Evolutionary conservation across 2,113 vertebrate genomes (phyloP).

Genomic region (Anser cygnoides): DNA sequence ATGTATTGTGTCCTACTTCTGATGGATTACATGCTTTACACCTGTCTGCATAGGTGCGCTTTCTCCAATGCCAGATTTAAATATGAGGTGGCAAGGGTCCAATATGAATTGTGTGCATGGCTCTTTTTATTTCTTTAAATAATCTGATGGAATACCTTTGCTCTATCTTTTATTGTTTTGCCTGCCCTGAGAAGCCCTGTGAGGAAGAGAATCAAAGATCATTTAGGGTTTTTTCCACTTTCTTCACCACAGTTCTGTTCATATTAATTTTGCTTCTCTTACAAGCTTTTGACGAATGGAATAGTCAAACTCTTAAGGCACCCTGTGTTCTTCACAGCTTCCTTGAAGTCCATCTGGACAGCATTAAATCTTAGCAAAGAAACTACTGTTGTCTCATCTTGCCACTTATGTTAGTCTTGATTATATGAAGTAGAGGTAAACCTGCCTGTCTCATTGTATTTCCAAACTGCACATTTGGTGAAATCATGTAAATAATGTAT

Average conservation of each 20-base stretch:
- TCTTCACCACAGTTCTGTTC: background rate
- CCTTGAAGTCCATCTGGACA: slow-evolving; percentile 41
- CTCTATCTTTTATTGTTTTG: slow-evolving; percentile 28
- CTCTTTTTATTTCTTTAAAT: slow-evolving; percentile 34
- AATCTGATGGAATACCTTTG: slow-evolving; percentile 30
- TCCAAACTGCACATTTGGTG: background rate
- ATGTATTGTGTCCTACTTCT: background rate
- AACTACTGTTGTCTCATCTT: background rate
- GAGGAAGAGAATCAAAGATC: background rate
- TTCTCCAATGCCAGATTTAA: slow-evolving; percentile 21
- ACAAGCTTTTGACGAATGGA: background rate
- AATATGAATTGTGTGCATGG: slow-evolving; percentile 8
- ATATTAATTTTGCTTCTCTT: slow-evolving; percentile 21
- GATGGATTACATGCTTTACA: background rate
- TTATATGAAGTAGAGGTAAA: background rate
- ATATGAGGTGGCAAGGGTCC: background rate
- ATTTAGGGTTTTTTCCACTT: background rate
- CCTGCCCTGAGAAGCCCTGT: background rate
- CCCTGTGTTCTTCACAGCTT: slow-evolving; percentile 36
- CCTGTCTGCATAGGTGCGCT: background rate
- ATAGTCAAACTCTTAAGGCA: background rate
- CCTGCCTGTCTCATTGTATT: background rate
- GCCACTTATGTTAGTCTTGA: background rate
- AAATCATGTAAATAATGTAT: background rate
- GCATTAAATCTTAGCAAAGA: background rate